Conservation (phyloP, 2,797 vertebrate species). For the Pyrocephalus nanus region DNA sequence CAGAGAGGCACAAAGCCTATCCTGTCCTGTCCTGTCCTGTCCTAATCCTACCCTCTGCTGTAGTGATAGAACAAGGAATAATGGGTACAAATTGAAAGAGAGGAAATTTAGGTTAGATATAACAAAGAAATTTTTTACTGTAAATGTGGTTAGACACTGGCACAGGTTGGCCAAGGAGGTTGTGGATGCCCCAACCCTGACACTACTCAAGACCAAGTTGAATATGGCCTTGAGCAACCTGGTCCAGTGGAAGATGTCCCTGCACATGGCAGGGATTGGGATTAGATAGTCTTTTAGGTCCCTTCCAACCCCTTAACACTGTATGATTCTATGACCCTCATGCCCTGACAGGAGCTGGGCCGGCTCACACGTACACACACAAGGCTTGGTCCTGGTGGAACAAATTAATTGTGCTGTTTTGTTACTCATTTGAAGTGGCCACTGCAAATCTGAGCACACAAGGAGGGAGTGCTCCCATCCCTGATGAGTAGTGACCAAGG, state of each 20-base stretch:
- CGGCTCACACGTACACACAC: background rate
- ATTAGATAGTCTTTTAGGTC: background rate
- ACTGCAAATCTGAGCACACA: background rate
- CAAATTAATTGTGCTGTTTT: fast-evolving
- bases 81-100: background rate
- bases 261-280: background rate
- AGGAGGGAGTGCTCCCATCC: background rate
- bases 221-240: background rate
- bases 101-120: background rate
- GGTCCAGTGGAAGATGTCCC: background rate
- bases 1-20: fast-evolving
- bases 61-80: background rate
- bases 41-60: too few relatives aligned
- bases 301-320: background rate
- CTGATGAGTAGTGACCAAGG: background rate
- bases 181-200: background rate
- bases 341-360: background rate
- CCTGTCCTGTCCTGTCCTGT: background rate
- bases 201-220: background rate
- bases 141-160: background rate
- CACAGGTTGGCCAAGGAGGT: background rate
- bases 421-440: background rate
- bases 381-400: background rate
- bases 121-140: background rate
- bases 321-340: fast-evolving